A percentile compares a stretch with the other conserved stretches of the same genome.
These are phyloP conservation scores for Lagria hirta DNA, from an alignment of 2,888 invertebrate genomes.

Conservation along the genomic window DNA sequence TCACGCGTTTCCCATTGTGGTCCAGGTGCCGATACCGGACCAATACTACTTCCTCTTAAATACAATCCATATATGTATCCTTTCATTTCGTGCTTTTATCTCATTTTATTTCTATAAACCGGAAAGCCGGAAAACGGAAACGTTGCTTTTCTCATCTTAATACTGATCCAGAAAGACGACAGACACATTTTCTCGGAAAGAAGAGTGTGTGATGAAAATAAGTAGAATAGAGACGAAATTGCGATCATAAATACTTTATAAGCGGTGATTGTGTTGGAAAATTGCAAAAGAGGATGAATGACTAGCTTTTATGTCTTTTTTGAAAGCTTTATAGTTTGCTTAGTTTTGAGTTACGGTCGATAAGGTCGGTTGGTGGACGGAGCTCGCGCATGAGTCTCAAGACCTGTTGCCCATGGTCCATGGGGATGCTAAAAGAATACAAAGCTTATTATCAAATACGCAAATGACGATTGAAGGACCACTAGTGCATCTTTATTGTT, in stretches of 20 bases:
- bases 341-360: conserved; percentile 25
- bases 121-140: conserved; percentile 1
- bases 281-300: conserved; percentile 26
- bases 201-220: conserved; percentile 8
- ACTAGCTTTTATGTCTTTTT: conserved; percentile 7
- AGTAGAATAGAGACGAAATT: conserved; percentile 7
- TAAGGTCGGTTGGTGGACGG: conserved; percentile 20
- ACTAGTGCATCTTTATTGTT: conserved; percentile 26
- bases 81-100: neutral
- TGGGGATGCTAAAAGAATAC: conserved; percentile 33
- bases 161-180: neutral
- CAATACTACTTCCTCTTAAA: conserved; percentile 6
- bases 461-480: conserved; percentile 30
- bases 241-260: conserved; percentile 32
- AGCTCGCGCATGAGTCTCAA: conserved; percentile 40
- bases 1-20: conserved; percentile 13
- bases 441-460: conserved; percentile 32
- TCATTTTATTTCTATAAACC: neutral
- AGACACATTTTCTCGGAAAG: conserved; percentile 1
- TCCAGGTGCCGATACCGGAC: conserved; percentile 21
- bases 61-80: conserved; percentile 1
- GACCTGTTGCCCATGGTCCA: conserved; percentile 44
- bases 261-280: conserved; percentile 30
- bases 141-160: conserved; percentile 3
- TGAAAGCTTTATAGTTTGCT: conserved; percentile 13